Conservation (phyloP, 2,888 invertebrate genomes). For the Thymelicus sylvestris region DNA sequence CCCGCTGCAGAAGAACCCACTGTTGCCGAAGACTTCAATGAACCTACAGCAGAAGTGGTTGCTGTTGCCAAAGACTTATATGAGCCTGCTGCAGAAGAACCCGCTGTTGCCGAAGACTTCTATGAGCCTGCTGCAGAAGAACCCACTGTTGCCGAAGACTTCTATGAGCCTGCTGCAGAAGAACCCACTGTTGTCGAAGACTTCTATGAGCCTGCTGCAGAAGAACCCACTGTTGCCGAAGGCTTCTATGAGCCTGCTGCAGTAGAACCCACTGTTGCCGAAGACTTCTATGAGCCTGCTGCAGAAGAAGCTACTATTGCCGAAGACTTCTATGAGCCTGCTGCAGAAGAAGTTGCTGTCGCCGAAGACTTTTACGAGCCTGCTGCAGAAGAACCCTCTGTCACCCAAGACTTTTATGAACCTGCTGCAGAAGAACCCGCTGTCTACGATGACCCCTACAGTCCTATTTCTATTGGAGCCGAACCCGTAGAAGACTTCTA, state of each 20-base stretch:
- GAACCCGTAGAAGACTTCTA: constrained; percentile 6
- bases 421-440: constrained; percentile 13
- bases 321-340: constrained; percentile 10
- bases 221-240: constrained; percentile 39
- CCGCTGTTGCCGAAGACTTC: constrained; percentile 40
- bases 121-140: not conserved
- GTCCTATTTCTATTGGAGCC: constrained; percentile 43
- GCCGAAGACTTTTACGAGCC: constrained; percentile 9
- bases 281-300: constrained; percentile 13
- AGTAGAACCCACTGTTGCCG: constrained; percentile 25
- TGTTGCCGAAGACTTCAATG: constrained; percentile 34
- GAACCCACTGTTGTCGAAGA: constrained; percentile 34
- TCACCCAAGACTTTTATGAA: not conserved
- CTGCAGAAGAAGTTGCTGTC: constrained; percentile 18
- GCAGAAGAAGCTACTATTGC: not conserved
- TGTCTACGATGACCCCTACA: constrained; percentile 31
- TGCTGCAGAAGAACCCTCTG: not conserved
- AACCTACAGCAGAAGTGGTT: constrained; percentile 11
- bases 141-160: not conserved
- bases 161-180: constrained; percentile 9
- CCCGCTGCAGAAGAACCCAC: constrained; percentile 39
- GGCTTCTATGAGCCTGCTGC: constrained; percentile 6
- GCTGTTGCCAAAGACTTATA: not conserved
- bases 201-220: constrained; percentile 35
- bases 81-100: constrained; percentile 35